These are phyloP conservation scores for Orthosia gothica DNA, from an alignment of 2,888 invertebrate genomes.

Conservation along the genomic window DNA sequence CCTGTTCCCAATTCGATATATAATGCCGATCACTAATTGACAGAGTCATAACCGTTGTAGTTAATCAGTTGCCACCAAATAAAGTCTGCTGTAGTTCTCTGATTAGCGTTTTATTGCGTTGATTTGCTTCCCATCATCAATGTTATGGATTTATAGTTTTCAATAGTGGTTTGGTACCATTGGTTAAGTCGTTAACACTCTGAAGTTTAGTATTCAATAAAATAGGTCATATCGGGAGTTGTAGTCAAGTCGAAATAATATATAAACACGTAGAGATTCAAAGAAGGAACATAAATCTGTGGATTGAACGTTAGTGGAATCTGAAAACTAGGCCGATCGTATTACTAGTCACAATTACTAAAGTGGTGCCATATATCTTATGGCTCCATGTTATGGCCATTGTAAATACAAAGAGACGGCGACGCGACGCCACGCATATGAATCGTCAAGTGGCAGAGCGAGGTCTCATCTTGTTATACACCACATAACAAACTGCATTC, in stretches of 20 bases:
- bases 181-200: neutral
- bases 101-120: slow-evolving; percentile 53
- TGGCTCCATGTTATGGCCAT: slow-evolving; percentile 71
- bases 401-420: slow-evolving; percentile 73
- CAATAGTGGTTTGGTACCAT: slow-evolving; percentile 2
- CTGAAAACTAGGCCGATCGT: slow-evolving; percentile 43
- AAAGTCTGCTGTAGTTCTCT: slow-evolving; percentile 42
- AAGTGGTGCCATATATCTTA: slow-evolving; percentile 60
- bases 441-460: slow-evolving; percentile 74
- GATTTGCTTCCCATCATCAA: slow-evolving; percentile 49
- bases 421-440: slow-evolving; percentile 69
- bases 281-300: slow-evolving; percentile 4
- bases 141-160: slow-evolving; percentile 24
- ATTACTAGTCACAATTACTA: slow-evolving; percentile 44
- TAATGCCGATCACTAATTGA: slow-evolving; percentile 59
- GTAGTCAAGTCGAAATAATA: slow-evolving; percentile 1
- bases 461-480: slow-evolving; percentile 60
- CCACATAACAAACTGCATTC: slow-evolving; percentile 36
- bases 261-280: neutral
- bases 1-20: slow-evolving; percentile 41
- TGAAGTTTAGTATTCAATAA: neutral
- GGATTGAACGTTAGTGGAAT: slow-evolving; percentile 21
- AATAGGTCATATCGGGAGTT: slow-evolving; percentile 4
- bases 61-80: slow-evolving; percentile 54
- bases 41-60: slow-evolving; percentile 57